Evolutionary conservation across 2,888 invertebrate genomes (phyloP).

Genomic region (Lordiphosa fenestrarum): DNA sequence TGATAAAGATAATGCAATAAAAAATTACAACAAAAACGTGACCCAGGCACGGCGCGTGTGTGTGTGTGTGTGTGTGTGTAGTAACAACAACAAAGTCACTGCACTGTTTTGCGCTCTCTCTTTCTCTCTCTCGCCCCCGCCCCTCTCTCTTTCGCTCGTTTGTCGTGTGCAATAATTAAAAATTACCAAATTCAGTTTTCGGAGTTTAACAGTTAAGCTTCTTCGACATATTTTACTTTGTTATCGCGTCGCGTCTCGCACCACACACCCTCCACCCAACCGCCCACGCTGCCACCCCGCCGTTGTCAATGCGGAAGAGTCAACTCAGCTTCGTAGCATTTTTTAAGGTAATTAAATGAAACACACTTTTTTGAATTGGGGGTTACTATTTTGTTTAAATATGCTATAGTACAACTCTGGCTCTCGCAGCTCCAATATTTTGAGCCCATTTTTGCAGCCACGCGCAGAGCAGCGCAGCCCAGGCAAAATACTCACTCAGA

Average conservation of each 20-base stretch:
- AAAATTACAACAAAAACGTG: constrained; percentile 26
- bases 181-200: constrained; percentile 57
- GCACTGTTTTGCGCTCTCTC: too few species aligned
- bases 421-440: constrained; percentile 9
- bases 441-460: constrained; percentile 38
- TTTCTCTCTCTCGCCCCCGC: constrained; percentile 8
- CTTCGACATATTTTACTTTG: constrained; percentile 48
- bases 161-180: constrained; percentile 45
- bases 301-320: constrained; percentile 57
- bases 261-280: constrained; percentile 25
- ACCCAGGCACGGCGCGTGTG: constrained; percentile 29
- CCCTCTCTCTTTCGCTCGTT: constrained; percentile 18
- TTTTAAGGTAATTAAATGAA: constrained; percentile 48
- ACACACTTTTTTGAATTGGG: constrained; percentile 11
- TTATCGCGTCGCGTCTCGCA: constrained; percentile 30
- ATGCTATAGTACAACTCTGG: background rate
- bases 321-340: constrained; percentile 28
- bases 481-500: constrained; percentile 33
- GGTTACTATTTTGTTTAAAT: constrained; percentile 7
- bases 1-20: constrained; percentile 60
- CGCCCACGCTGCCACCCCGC: constrained; percentile 21
- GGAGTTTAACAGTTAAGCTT: constrained; percentile 19
- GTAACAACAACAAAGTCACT: constrained; percentile 19
- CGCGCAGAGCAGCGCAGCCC: constrained; percentile 38
- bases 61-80: too few species aligned